Evolutionary conservation across 2,113 vertebrate species (phyloP).

Genomic region (Regulus satrapa): DNA sequence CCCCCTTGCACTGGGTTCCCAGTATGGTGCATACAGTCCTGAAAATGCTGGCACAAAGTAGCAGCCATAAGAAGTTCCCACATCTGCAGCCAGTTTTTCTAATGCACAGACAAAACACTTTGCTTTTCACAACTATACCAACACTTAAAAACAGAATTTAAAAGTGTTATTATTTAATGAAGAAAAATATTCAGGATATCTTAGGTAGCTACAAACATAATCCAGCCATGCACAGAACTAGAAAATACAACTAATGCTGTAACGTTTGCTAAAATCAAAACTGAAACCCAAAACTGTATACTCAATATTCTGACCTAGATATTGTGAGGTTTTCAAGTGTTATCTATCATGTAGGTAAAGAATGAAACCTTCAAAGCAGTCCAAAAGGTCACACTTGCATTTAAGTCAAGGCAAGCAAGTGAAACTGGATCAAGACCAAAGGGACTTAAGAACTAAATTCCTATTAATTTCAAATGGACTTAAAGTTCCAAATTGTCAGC

Average conservation of each 20-base stretch:
- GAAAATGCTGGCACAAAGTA: conserved; percentile 99
- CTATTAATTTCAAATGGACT: conserved; percentile 32
- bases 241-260: not conserved
- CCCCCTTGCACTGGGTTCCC: conserved; percentile 98
- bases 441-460: conserved; percentile 33
- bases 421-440: conserved; percentile 33
- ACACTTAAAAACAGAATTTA: not conserved
- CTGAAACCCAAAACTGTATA: not conserved
- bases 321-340: not conserved
- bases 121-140: not conserved
- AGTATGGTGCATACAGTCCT: conserved; percentile 96
- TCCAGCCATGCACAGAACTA: not conserved
- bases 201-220: not conserved
- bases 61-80: conserved; percentile 91
- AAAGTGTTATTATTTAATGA: not conserved
- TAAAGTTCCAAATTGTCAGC: not conserved
- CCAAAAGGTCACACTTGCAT: not conserved
- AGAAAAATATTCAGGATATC: not conserved
- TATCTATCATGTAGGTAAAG: not conserved
- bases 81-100: conserved; percentile 91
- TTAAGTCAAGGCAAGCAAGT: not conserved
- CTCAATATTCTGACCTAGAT: not conserved
- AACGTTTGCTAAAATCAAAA: not conserved
- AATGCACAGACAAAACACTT: conserved; percentile 45
- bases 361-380: not conserved